Conservation (phyloP, 2,113 vertebrate species). For the Centrocercus urophasianus region DNA sequence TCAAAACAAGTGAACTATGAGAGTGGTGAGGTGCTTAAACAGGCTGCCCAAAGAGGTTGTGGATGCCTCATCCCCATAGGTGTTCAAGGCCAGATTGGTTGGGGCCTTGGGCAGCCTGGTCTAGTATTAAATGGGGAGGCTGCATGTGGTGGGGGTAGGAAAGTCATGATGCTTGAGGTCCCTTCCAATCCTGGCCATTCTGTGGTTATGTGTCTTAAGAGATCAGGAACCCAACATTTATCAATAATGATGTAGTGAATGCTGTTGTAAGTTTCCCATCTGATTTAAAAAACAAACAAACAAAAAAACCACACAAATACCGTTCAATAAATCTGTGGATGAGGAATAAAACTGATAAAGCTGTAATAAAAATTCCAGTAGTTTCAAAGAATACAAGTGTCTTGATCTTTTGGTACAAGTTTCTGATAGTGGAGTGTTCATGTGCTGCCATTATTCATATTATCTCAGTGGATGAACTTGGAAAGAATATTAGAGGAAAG, state of each 20-base stretch:
- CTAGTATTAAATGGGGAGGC: no score
- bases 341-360: background rate
- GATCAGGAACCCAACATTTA: background rate
- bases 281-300: background rate
- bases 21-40: no score
- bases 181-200: no score
- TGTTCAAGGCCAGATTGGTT: no score
- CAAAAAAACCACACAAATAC: background rate
- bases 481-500: background rate
- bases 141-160: no score
- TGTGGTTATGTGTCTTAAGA: background rate
- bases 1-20: background rate
- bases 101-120: no score
- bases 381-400: background rate
- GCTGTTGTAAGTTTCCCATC: background rate
- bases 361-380: background rate
- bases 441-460: background rate
- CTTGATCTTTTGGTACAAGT: background rate
- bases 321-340: background rate
- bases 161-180: no score
- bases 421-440: background rate
- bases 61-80: no score
- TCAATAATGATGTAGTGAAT: background rate
- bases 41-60: no score
- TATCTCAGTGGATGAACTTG: background rate